Evolutionary conservation across 2,888 invertebrate species (phyloP).

Genomic region (Glyphotaelius pellucidus): DNA sequence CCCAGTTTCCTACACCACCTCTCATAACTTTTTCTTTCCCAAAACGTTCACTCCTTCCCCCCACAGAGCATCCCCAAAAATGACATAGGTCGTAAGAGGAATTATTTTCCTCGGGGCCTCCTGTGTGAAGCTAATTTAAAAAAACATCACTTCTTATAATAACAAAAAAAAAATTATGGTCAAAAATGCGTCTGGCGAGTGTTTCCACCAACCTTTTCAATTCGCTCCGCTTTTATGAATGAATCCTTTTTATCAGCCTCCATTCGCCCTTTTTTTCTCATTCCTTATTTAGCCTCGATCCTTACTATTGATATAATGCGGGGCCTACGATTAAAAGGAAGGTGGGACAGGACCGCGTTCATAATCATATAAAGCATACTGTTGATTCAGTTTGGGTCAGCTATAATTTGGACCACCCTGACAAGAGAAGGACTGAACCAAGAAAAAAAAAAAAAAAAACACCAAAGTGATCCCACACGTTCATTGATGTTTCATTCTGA

Average conservation of each 20-base stretch:
- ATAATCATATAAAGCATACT: background rate
- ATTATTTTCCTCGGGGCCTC: too few species aligned
- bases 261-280: background rate
- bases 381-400: conserved; percentile 5
- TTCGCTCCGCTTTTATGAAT: conserved; percentile 24
- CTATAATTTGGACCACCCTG: conserved; percentile 44
- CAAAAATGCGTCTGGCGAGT: background rate
- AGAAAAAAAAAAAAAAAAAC: conserved; percentile 26
- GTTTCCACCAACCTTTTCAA: background rate
- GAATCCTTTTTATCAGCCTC: background rate
- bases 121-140: too few species aligned
- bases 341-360: background rate
- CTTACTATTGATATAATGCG: conserved; percentile 35
- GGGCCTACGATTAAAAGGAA: conserved; percentile 29
- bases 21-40: too few species aligned
- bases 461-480: conserved; percentile 13
- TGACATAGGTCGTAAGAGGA: too few species aligned
- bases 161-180: background rate
- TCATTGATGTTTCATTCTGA: conserved; percentile 13
- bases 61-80: too few species aligned
- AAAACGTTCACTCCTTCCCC: too few species aligned
- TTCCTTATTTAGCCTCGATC: background rate
- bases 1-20: too few species aligned
- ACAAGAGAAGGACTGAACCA: background rate
- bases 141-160: too few species aligned